Percentiles rank a stretch among this genome's conserved stretches.
These are phyloP conservation scores for Morus bassanus DNA, from an alignment of 2,797 vertebrate genomes.

Conservation along the genomic window DNA sequence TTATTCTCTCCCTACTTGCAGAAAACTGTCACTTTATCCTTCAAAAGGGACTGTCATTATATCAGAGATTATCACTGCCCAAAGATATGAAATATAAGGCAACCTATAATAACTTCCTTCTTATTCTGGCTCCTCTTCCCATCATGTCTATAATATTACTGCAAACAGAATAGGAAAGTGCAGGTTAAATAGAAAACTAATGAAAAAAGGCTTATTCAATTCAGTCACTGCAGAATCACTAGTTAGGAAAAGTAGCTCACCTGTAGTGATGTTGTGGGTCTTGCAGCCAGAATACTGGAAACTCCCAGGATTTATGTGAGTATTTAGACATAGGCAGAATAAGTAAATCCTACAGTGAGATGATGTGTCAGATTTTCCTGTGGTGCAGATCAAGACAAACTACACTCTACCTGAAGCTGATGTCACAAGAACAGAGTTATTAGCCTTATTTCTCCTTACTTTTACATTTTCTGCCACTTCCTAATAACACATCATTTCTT, in stretches of 20 bases:
- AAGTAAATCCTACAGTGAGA: neutral
- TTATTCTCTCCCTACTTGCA: neutral
- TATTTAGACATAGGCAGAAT: neutral
- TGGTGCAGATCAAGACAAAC: neutral
- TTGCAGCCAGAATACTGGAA: neutral
- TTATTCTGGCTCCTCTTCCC: neutral
- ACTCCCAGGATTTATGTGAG: neutral
- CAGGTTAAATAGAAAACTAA: neutral
- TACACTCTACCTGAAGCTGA: neutral
- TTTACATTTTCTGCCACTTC: neutral
- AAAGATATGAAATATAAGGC: neutral
- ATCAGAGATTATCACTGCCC: neutral
- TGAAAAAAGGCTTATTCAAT: neutral
- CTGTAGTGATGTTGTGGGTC: neutral
- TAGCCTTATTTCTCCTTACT: neutral
- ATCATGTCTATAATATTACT: neutral
- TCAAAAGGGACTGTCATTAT: neutral
- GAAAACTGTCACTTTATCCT: neutral
- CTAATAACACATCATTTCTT: neutral
- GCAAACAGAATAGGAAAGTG: neutral
- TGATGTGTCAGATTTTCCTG: neutral
- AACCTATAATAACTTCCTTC: neutral
- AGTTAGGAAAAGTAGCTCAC: neutral
- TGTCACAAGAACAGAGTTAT: neutral
- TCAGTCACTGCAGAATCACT: neutral